phyloP scores from a whole-genome alignment of 1,140 invertebrate genomes.

The Diorhabda elongata region DNA sequence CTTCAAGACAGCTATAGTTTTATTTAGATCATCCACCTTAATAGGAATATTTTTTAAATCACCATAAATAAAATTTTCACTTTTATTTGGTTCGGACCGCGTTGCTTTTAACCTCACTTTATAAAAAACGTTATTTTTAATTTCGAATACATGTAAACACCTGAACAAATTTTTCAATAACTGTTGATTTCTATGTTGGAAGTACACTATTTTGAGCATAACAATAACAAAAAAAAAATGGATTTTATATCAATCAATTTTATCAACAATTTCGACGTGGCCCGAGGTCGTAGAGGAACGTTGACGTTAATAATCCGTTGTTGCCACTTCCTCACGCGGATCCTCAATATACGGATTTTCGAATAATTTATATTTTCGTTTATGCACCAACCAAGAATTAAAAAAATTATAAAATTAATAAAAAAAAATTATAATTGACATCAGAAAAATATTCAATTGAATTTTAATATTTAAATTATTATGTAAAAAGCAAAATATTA shows the following conservation, averaged over 20 bases:
- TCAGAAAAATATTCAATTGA: too few relatives aligned
- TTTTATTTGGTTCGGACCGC: neutral
- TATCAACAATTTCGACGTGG: too few relatives aligned
- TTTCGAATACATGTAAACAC: neutral
- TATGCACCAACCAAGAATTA: too few relatives aligned
- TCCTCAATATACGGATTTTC: too few relatives aligned
- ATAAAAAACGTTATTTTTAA: slow-evolving; percentile 1
- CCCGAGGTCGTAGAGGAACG: too few relatives aligned
- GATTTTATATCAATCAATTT: neutral
- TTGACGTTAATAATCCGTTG: too few relatives aligned
- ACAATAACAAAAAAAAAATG: neutral
- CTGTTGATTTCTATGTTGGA: neutral
- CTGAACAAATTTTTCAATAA: neutral
- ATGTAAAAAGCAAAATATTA: too few relatives aligned
- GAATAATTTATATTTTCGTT: too few relatives aligned
- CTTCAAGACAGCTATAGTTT: slow-evolving; percentile 4
- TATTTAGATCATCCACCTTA: slow-evolving; percentile 5
- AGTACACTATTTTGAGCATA: neutral
- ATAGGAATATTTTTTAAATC: neutral
- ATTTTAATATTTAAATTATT: too few relatives aligned
- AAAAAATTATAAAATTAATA: too few relatives aligned
- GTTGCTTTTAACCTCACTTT: neutral
- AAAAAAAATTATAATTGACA: too few relatives aligned
- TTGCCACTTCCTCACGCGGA: too few relatives aligned
- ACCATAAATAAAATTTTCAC: neutral